Conservation (phyloP, 2,888 invertebrate species). For the Cecidostiba fungosa region DNA sequence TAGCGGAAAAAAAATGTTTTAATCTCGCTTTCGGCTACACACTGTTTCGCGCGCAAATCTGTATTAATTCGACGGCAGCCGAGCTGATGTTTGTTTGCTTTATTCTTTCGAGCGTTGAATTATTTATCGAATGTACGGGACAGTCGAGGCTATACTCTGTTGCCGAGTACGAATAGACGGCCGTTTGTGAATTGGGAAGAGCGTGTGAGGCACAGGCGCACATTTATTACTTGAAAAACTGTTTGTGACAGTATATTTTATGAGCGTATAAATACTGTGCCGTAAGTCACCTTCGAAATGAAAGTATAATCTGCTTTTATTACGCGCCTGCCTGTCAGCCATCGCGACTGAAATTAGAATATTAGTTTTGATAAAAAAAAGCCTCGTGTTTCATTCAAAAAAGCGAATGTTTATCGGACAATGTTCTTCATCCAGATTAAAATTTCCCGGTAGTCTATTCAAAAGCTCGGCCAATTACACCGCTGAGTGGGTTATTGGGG, state of each 20-base stretch:
- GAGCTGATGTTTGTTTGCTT: constrained; percentile 6
- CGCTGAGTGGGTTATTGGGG: not conserved
- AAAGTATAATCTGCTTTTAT: not conserved
- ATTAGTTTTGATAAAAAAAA: not conserved
- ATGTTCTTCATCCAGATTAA: not conserved
- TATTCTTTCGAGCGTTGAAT: constrained; percentile 7
- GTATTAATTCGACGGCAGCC: constrained; percentile 8
- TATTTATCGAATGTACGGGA: constrained; percentile 5
- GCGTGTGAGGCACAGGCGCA: not conserved
- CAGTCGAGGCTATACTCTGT: not conserved
- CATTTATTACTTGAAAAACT: constrained; percentile 1
- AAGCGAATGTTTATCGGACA: not conserved
- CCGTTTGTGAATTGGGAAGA: not conserved
- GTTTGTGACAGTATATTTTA: not conserved
- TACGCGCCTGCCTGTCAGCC: not conserved
- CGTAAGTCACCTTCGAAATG: not conserved
- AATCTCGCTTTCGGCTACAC: not conserved
- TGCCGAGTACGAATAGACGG: not conserved
- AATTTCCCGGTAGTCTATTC: not conserved
- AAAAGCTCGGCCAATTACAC: constrained; percentile 6
- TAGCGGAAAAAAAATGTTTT: not conserved
- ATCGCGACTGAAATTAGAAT: not conserved
- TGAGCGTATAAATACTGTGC: not conserved
- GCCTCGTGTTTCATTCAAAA: not conserved
- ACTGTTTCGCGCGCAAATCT: not conserved